phyloP scores from a whole-genome alignment of 2,888 invertebrate genomes.

The Steromphala cineraria region DNA sequence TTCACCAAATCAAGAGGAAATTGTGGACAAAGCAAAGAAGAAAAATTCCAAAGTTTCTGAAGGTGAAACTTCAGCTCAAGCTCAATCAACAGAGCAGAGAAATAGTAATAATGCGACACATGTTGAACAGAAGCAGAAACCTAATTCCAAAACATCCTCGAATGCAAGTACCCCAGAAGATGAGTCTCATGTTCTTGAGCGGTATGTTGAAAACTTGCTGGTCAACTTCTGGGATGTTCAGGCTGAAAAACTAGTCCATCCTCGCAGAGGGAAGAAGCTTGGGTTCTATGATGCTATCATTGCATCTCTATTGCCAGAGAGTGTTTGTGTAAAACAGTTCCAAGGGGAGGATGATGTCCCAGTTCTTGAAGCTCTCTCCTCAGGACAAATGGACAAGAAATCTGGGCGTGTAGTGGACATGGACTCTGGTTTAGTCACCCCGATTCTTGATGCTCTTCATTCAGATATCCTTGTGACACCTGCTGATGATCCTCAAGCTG shows the following conservation, averaged over 20 bases:
- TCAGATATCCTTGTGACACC: constrained; percentile 47
- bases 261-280: constrained; percentile 47
- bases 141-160: background rate
- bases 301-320: constrained; percentile 44
- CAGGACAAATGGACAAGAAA: constrained; percentile 85
- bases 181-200: background rate
- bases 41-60: too few relatives aligned
- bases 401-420: constrained; percentile 77
- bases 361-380: constrained; percentile 76
- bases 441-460: constrained; percentile 60
- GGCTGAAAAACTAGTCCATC: constrained; percentile 52
- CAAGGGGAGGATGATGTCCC: constrained; percentile 74
- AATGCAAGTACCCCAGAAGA: background rate
- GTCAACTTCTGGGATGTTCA: constrained; percentile 56
- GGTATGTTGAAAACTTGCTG: constrained; percentile 49
- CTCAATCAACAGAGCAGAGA: too few relatives aligned
- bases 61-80: too few relatives aligned
- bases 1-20: too few relatives aligned
- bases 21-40: too few relatives aligned
- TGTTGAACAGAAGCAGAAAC: too few relatives aligned
- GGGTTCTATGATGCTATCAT: constrained; percentile 41
- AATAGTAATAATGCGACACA: too few relatives aligned
- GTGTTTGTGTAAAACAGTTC: constrained; percentile 46
- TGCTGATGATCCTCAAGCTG: constrained; percentile 36
- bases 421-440: constrained; percentile 77